These are phyloP conservation scores for Peromyscus eremicus DNA, from an alignment of 2,797 vertebrate genomes.

Conservation along the genomic window DNA sequence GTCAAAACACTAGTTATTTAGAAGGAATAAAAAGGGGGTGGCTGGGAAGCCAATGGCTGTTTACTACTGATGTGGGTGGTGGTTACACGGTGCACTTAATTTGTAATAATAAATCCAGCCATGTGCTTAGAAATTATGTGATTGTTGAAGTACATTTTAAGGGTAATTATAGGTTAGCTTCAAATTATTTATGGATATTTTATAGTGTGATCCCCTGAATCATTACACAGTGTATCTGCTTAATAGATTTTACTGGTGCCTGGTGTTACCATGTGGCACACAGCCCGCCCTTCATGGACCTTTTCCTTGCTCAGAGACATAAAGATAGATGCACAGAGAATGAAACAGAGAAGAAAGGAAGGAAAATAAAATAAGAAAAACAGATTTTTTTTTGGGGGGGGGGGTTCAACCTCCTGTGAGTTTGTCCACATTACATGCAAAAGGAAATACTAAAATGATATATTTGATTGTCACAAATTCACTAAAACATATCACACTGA, in stretches of 20 bases:
- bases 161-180: slow-evolving; percentile 14
- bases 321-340: neutral
- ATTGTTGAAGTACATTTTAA: slow-evolving; percentile 26
- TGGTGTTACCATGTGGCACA: neutral
- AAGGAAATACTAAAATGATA: slow-evolving; percentile 84
- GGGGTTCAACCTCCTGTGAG: slow-evolving; percentile 45
- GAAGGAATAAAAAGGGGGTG: neutral
- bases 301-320: neutral
- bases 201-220: slow-evolving; percentile 50
- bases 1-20: neutral
- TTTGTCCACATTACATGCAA: slow-evolving; percentile 77
- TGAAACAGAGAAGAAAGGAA: neutral
- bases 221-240: neutral
- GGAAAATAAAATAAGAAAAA: neutral
- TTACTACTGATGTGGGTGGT: neutral
- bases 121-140: neutral
- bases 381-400: slow-evolving; percentile 16
- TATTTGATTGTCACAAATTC: slow-evolving; percentile 78
- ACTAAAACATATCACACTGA: slow-evolving; percentile 80
- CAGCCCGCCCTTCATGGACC: neutral
- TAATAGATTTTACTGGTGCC: slow-evolving; percentile 23
- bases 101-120: neutral
- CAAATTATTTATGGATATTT: slow-evolving; percentile 42
- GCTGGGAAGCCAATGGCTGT: neutral
- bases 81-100: neutral